phyloP scores from a whole-genome alignment of 2,888 invertebrate species.

The Tipula helvola region DNA sequence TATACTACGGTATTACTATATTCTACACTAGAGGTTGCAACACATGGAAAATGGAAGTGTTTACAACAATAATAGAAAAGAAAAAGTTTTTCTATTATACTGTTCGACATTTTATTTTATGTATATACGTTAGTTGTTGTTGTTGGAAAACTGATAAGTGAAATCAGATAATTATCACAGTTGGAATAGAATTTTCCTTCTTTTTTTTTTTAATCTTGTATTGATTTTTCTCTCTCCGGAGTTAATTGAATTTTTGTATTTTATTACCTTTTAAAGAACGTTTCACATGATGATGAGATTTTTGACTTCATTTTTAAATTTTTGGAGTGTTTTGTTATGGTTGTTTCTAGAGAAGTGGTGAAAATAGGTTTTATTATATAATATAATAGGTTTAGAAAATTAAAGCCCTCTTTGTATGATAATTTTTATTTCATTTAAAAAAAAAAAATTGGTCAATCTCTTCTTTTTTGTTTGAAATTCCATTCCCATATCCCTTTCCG shows the following conservation, averaged over 20 bases:
- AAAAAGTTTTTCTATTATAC: not conserved
- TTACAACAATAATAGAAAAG: not conserved
- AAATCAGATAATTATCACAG: slow-evolving; percentile 4
- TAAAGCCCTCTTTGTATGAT: no score
- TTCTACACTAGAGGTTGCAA: not conserved
- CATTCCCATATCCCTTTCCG: no score
- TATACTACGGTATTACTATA: not conserved
- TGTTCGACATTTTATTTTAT: not conserved
- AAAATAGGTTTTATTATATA: no score
- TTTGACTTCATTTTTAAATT: not conserved
- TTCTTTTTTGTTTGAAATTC: no score
- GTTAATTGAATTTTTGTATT: not conserved
- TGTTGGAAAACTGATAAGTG: not conserved
- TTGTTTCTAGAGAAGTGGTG: not conserved
- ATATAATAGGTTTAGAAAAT: no score
- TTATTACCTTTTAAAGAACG: not conserved
- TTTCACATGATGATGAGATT: not conserved
- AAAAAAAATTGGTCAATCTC: no score
- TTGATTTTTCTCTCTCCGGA: not conserved
- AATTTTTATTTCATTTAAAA: not conserved
- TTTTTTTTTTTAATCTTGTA: not conserved
- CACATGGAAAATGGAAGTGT: not conserved
- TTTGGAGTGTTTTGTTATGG: not conserved
- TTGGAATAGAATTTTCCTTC: not conserved
- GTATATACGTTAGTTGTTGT: not conserved